phyloP scores from a whole-genome alignment of 37 sponge, comb jelly and placozoan genomes.

The Cliona cf. orientalis region DNA sequence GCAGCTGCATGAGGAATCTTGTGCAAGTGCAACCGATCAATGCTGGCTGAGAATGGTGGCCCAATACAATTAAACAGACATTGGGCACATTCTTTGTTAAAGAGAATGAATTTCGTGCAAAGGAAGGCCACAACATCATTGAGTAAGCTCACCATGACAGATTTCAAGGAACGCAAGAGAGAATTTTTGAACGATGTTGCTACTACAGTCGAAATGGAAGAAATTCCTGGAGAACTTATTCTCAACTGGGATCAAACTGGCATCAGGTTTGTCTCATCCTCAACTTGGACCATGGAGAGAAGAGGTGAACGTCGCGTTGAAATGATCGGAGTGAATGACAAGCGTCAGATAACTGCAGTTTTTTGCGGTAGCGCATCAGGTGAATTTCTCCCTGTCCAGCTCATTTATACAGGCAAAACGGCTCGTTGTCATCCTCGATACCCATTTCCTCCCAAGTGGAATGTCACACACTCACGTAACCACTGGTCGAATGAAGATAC shows the following conservation, averaged over 20 bases:
- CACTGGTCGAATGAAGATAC: conserved; percentile 67
- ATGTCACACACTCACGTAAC: conserved; percentile 60
- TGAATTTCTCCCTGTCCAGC: conserved; percentile 53
- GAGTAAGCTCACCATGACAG: conserved; percentile 15
- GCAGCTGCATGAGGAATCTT: too few species aligned
- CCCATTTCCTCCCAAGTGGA: conserved; percentile 56
- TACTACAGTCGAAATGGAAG: conserved; percentile 44
- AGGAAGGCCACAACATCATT: conserved; percentile 39
- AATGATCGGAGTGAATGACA: conserved; percentile 49
- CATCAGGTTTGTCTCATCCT: conserved; percentile 45
- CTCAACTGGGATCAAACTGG: conserved; percentile 78
- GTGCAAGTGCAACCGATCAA: too few species aligned
- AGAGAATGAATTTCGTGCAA: conserved; percentile 60
- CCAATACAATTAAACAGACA: too few species aligned
- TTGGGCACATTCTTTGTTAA: too few species aligned
- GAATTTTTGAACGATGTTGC: conserved; percentile 43
- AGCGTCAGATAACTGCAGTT: conserved; percentile 56
- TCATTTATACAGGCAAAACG: conserved; percentile 69
- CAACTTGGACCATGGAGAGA: conserved; percentile 62
- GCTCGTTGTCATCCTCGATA: conserved; percentile 28
- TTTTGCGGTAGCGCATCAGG: conserved; percentile 41
- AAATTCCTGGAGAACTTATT: conserved; percentile 51
- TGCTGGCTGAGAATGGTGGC: too few species aligned
- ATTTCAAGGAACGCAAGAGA: conserved; percentile 35
- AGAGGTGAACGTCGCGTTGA: conserved; percentile 42